A percentile compares a stretch with the other conserved stretches of the same genome.
Conservation (phyloP, 2,113 vertebrate genomes). For the Microcebus murinus region DNA sequence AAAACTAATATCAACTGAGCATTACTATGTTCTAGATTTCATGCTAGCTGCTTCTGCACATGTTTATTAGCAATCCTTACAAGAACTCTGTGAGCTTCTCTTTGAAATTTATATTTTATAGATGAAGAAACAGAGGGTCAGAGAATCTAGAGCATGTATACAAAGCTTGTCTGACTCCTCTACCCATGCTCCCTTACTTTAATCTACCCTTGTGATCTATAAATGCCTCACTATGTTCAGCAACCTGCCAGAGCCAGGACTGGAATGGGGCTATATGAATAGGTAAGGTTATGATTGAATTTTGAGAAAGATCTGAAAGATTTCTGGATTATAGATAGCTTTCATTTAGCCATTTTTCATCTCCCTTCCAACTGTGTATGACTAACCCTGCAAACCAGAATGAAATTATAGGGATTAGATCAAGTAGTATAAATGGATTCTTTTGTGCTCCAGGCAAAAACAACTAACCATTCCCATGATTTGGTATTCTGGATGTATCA, state of each 20-base stretch:
- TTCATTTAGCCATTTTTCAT: conserved; percentile 34
- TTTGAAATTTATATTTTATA: background rate
- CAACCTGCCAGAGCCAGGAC: background rate
- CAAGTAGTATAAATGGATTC: background rate
- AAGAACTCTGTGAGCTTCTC: background rate
- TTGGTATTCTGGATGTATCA: background rate
- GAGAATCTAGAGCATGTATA: background rate
- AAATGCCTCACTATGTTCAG: background rate
- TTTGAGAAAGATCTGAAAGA: conserved; percentile 21
- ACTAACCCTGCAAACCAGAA: conserved; percentile 27
- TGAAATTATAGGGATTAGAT: conserved; percentile 28
- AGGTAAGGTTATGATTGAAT: background rate
- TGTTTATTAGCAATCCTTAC: background rate
- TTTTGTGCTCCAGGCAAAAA: background rate
- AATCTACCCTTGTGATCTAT: background rate
- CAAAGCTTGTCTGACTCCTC: background rate
- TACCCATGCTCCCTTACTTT: background rate
- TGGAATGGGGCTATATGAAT: background rate
- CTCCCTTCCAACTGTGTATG: background rate
- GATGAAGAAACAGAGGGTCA: background rate
- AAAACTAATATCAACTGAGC: background rate
- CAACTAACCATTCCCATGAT: background rate
- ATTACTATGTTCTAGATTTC: background rate
- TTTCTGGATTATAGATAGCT: background rate
- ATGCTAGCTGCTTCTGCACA: background rate